A percentile compares a stretch with the other conserved stretches of the same genome.
Evolutionary conservation across 2,888 invertebrate genomes (phyloP).

Genomic region (Nemoura dubitans): DNA sequence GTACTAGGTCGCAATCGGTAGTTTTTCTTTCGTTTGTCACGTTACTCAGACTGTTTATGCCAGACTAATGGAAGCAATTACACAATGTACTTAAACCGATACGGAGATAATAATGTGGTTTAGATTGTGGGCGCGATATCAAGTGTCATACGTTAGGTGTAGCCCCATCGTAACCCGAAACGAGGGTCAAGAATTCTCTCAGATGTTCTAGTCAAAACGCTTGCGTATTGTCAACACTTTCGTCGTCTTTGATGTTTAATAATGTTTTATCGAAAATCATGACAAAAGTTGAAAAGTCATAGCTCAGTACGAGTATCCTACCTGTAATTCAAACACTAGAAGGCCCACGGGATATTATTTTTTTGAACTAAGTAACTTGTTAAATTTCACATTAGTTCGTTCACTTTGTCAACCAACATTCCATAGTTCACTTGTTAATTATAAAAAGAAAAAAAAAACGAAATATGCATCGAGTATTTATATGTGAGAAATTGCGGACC

Average conservation of each 20-base stretch:
- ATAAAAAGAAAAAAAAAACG: slow-evolving; percentile 17
- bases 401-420: slow-evolving; percentile 48
- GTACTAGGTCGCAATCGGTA: not conserved
- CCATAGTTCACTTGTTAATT: slow-evolving; percentile 50
- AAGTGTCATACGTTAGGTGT: not conserved
- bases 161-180: not conserved
- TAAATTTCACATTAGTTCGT: slow-evolving; percentile 40
- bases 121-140: not conserved
- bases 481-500: slow-evolving; percentile 51
- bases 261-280: not conserved
- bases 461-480: slow-evolving; percentile 49
- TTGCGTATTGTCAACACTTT: slow-evolving; percentile 9
- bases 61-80: not conserved
- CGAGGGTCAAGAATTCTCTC: not conserved
- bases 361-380: slow-evolving; percentile 33
- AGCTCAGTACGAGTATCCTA: not conserved
- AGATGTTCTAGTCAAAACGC: slow-evolving; percentile 19
- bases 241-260: not conserved
- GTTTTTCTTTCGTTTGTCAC: not conserved
- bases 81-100: not conserved
- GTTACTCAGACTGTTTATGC: not conserved
- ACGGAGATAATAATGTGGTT: not conserved
- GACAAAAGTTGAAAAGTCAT: not conserved
- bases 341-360: not conserved
- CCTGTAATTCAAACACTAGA: not conserved